phyloP scores from a whole-genome alignment of 2,797 vertebrate genomes.

The Gymnopithys bicolor region DNA sequence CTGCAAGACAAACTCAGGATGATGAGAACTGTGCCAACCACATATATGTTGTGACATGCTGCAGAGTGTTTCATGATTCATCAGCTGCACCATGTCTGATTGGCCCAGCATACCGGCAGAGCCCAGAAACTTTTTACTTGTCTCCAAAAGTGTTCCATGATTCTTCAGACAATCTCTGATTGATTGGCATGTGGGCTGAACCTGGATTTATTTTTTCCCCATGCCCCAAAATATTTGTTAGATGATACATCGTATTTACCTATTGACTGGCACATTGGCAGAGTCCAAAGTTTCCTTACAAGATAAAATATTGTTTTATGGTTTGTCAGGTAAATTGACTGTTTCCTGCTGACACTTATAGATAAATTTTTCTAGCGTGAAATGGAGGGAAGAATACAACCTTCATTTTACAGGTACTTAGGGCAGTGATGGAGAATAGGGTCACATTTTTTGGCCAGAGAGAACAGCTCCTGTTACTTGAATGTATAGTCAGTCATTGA shows the following conservation, averaged over 20 bases:
- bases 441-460: not conserved
- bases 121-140: slow-evolving; percentile 44
- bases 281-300: slow-evolving; percentile 33
- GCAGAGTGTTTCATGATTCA: slow-evolving; percentile 69
- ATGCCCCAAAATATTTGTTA: slow-evolving; percentile 30
- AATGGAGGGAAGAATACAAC: not conserved
- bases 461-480: not conserved
- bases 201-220: not conserved
- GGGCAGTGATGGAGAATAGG: not conserved
- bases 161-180: slow-evolving; percentile 57
- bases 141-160: slow-evolving; percentile 22
- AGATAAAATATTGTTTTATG: slow-evolving; percentile 35
- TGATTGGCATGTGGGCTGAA: slow-evolving; percentile 20
- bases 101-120: slow-evolving; percentile 48
- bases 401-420: not conserved
- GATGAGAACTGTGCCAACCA: slow-evolving; percentile 57
- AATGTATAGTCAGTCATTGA: rapidly evolving
- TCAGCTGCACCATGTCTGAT: slow-evolving; percentile 63
- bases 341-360: slow-evolving; percentile 13
- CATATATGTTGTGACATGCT: slow-evolving; percentile 61
- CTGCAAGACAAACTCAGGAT: slow-evolving; percentile 62
- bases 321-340: slow-evolving; percentile 47
- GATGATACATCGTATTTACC: slow-evolving; percentile 18
- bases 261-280: slow-evolving; percentile 54
- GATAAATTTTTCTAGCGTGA: not conserved